Conservation (phyloP, 1,140 invertebrate genomes). For the Drosophila nebulosa region DNA sequence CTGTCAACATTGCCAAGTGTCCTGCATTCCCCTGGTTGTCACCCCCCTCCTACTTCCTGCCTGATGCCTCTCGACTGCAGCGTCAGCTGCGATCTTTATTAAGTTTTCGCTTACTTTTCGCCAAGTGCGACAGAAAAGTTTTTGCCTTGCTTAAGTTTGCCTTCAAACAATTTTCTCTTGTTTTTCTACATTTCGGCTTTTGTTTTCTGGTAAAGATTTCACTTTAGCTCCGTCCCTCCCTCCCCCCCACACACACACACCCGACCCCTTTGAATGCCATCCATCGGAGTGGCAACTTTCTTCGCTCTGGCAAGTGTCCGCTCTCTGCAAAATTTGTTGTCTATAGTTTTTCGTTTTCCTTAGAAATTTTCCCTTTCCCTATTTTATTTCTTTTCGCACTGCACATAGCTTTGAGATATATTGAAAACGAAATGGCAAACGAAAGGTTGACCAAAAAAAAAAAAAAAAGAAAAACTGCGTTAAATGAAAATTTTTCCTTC, state of each 20-base stretch:
- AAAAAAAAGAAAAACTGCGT: too few species aligned
- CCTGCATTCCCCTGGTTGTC: constrained; percentile 3
- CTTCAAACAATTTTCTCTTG: constrained; percentile 70
- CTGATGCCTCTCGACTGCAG: neutral
- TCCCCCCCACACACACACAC: neutral
- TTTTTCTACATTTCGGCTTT: constrained; percentile 77
- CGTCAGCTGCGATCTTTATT: constrained; percentile 74
- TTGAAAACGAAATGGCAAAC: neutral
- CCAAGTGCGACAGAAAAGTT: constrained; percentile 70
- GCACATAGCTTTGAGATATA: neutral
- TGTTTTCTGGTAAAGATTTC: constrained; percentile 78
- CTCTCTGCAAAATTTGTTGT: constrained; percentile 63
- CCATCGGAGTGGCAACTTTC: constrained; percentile 7
- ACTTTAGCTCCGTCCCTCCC: constrained; percentile 44
- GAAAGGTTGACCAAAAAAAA: too few species aligned
- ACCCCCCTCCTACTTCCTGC: neutral
- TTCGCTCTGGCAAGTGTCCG: constrained; percentile 30
- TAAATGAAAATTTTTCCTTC: too few species aligned
- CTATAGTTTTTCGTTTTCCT: constrained; percentile 31
- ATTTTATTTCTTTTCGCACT: constrained; percentile 4
- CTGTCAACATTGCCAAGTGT: constrained; percentile 42
- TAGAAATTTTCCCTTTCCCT: neutral
- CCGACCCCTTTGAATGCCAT: neutral
- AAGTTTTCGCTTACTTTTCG: constrained; percentile 78
- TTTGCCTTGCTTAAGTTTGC: constrained; percentile 49